These are phyloP conservation scores for Callionymus lyra DNA, from an alignment of 2,113 vertebrate genomes.

Conservation along the genomic window DNA sequence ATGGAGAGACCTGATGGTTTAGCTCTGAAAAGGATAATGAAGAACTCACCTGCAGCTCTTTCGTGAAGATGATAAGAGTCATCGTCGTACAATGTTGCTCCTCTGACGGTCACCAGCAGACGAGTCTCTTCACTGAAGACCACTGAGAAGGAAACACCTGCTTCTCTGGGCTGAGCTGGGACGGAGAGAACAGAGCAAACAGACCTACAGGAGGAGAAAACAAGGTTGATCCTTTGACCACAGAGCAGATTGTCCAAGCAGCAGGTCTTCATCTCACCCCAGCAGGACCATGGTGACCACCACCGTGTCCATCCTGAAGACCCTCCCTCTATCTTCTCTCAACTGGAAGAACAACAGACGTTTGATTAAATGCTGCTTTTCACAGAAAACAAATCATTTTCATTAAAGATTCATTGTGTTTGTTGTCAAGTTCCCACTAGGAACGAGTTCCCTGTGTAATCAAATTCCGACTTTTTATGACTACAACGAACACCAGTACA, in stretches of 20 bases:
- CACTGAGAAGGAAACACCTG: not conserved
- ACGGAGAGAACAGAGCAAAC: not conserved
- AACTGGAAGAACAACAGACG: not conserved
- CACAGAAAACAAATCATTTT: too few species aligned
- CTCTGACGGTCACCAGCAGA: slow-evolving; percentile 17
- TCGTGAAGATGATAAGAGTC: not conserved
- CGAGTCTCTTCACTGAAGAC: slow-evolving; percentile 22
- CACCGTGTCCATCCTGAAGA: slow-evolving; percentile 9
- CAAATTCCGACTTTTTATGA: too few species aligned
- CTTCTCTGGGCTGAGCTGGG: not conserved
- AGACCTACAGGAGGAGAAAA: not conserved
- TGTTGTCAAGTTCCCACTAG: too few species aligned
- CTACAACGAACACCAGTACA: too few species aligned
- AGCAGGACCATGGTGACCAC: slow-evolving; percentile 13
- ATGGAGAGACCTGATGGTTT: not conserved
- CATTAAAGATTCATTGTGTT: too few species aligned
- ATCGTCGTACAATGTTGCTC: not conserved
- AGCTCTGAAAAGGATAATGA: not conserved
- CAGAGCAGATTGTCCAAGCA: not conserved
- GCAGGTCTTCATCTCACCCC: slow-evolving; percentile 13
- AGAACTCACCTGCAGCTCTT: not conserved
- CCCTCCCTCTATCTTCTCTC: not conserved
- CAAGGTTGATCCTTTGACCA: too few species aligned
- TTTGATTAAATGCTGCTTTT: not conserved
- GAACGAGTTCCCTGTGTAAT: too few species aligned